phyloP scores from a whole-genome alignment of 2,113 vertebrate species.

The Eclectus roratus region DNA sequence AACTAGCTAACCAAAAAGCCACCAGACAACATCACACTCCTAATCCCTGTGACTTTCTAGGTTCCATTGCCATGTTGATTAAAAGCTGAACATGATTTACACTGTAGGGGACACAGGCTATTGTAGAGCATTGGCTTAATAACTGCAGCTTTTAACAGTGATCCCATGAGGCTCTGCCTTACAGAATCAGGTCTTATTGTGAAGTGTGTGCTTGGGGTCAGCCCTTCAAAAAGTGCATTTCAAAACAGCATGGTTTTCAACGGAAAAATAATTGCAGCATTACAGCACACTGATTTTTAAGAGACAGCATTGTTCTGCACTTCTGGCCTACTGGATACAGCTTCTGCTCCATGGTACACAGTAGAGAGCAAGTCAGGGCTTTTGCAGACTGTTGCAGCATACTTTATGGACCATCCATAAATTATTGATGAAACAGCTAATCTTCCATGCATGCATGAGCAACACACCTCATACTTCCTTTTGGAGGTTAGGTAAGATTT shows the following conservation, averaged over 20 bases:
- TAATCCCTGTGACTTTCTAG: background rate
- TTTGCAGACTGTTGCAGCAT: background rate
- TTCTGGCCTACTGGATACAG: background rate
- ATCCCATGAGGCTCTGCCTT: background rate
- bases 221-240: background rate
- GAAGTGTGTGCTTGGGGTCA: background rate
- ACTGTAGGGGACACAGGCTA: background rate
- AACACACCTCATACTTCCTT: background rate
- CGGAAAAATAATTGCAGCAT: background rate
- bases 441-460: slow-evolving; percentile 19
- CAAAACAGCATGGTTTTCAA: background rate
- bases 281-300: background rate
- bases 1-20: background rate
- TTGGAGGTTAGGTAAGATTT: slow-evolving; percentile 1
- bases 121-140: background rate
- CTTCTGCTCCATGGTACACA: background rate
- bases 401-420: background rate
- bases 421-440: slow-evolving; percentile 22
- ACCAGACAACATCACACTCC: background rate
- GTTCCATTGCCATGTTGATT: background rate
- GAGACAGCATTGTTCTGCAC: background rate
- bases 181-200: background rate
- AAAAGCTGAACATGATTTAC: background rate
- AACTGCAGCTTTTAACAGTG: background rate
- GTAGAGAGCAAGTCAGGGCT: background rate